Percentiles rank a stretch among this genome's conserved stretches.
Evolutionary conservation across 2,797 vertebrate genomes (phyloP).

Genomic region (Etheostoma nigrum): DNA sequence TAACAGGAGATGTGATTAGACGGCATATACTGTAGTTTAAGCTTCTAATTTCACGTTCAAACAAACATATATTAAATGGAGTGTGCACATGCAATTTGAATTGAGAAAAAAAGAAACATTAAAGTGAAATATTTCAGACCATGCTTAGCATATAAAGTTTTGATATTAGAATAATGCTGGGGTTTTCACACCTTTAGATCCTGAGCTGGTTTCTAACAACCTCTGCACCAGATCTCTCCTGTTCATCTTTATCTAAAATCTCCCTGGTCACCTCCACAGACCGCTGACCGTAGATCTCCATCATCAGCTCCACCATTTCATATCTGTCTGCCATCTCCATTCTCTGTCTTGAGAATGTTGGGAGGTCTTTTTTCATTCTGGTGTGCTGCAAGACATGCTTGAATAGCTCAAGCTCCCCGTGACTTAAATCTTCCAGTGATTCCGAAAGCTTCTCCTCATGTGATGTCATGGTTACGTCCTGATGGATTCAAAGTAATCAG

Average conservation of each 20-base stretch:
- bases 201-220: neutral
- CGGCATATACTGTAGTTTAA: no score
- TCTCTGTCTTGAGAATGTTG: neutral
- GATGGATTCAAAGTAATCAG: neutral
- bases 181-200: neutral
- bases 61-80: no score
- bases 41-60: no score
- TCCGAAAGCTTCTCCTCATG: neutral
- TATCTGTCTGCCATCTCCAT: neutral
- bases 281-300: neutral
- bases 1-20: no score
- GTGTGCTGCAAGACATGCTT: fast-evolving
- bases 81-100: no score
- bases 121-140: no score
- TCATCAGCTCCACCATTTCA: neutral
- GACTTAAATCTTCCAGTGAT: fast-evolving
- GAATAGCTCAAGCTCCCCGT: fast-evolving
- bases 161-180: neutral
- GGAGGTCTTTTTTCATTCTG: neutral
- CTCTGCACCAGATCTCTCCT: neutral
- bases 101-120: no score
- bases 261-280: neutral
- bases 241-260: slow-evolving; percentile 1
- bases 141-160: neutral
- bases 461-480: neutral